Percentiles rank a stretch among this genome's conserved stretches.
Conservation (phyloP, 2,888 invertebrate species). For the Spodoptera exigua region DNA sequence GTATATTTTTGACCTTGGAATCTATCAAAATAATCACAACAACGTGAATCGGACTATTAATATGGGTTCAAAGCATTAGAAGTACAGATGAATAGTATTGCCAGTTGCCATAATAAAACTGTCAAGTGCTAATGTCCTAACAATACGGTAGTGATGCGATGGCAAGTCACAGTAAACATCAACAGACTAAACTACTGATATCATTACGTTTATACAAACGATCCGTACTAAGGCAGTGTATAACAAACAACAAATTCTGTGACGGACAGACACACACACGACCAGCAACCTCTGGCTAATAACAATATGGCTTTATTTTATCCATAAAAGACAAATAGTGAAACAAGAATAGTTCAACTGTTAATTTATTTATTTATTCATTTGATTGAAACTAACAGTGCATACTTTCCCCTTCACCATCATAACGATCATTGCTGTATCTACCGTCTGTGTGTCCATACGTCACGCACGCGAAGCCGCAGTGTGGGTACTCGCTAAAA, state of each 20-base stretch:
- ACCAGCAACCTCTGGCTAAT: no score
- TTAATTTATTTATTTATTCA: neutral
- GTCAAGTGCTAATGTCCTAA: constrained; percentile 25
- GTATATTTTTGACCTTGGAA: no score
- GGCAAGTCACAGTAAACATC: constrained; percentile 61
- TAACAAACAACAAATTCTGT: constrained; percentile 61
- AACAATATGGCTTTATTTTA: no score
- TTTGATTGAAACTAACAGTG: no score
- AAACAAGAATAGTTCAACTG: no score
- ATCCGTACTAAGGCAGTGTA: constrained; percentile 75
- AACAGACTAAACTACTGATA: constrained; percentile 68
- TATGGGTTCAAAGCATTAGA: constrained; percentile 3
- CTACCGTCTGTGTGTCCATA: constrained; percentile 32
- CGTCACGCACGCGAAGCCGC: constrained; percentile 61
- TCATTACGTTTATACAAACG: constrained; percentile 58
- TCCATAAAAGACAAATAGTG: no score
- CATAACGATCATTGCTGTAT: no score
- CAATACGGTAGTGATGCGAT: constrained; percentile 38
- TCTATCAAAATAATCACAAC: neutral
- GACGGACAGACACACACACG: constrained; percentile 46
- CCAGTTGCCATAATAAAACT: constrained; percentile 33
- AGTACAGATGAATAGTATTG: constrained; percentile 17
- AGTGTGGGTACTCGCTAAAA: constrained; percentile 73
- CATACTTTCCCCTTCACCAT: no score
- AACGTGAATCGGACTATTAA: neutral